These are phyloP conservation scores for Leiothrix lutea DNA, from an alignment of 2,113 vertebrate genomes.

Conservation along the genomic window DNA sequence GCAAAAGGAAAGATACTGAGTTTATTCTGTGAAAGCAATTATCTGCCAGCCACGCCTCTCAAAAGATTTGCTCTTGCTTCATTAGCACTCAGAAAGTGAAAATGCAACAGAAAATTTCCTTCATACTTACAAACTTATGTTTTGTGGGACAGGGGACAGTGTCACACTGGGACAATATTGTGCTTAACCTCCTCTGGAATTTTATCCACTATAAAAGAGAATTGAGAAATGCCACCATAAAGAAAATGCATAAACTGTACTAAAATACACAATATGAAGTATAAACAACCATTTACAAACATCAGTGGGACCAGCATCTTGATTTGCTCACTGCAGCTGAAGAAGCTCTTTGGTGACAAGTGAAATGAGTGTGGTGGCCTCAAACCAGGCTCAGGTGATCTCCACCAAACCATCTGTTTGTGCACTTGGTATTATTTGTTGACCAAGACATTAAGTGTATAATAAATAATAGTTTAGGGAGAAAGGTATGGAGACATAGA, in stretches of 20 bases:
- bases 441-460: background rate
- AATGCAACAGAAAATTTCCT: background rate
- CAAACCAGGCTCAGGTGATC: background rate
- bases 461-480: background rate
- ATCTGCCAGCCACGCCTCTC: background rate
- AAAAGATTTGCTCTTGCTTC: background rate
- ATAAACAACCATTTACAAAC: background rate
- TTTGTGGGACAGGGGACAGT: background rate
- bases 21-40: conserved; percentile 7
- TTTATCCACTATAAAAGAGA: background rate
- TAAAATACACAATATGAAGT: background rate
- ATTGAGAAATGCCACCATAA: background rate
- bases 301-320: too few relatives aligned
- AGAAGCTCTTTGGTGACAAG: background rate
- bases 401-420: background rate
- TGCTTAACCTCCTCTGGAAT: background rate
- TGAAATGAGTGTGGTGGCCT: background rate
- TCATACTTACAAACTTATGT: background rate
- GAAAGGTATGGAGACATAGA: background rate
- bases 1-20: background rate
- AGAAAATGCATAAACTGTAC: background rate
- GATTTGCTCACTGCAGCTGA: background rate
- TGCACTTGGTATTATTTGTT: background rate
- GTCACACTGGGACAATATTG: background rate
- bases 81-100: background rate